phyloP scores from a whole-genome alignment of 2,113 vertebrate species.

The Clarias gariepinus region DNA sequence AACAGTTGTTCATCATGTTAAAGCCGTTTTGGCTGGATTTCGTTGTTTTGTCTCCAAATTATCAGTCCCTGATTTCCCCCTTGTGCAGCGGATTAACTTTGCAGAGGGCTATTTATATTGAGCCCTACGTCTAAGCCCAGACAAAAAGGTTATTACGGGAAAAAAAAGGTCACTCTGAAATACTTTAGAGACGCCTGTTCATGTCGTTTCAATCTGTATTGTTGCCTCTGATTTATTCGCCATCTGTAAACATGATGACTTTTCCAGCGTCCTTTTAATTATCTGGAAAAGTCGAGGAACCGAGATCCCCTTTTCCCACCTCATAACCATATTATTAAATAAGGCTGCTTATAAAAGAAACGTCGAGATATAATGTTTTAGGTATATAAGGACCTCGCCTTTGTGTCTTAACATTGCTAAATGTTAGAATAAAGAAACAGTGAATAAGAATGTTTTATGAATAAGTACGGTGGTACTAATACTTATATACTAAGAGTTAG shows the following conservation, averaged over 20 bases:
- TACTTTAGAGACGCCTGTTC: slow-evolving; percentile 32
- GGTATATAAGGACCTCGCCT: slow-evolving; percentile 10
- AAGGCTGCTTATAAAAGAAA: slow-evolving; percentile 27
- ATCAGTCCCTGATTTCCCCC: slow-evolving; percentile 37
- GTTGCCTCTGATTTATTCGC: slow-evolving; percentile 47
- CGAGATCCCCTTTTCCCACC: slow-evolving; percentile 25
- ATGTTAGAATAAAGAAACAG: slow-evolving; percentile 32
- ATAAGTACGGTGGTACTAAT: not conserved
- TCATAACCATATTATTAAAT: slow-evolving; percentile 38
- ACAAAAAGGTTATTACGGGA: slow-evolving; percentile 35
- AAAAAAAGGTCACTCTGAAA: slow-evolving; percentile 45
- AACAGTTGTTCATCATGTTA: slow-evolving; percentile 18
- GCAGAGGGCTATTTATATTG: slow-evolving; percentile 45
- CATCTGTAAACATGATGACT: slow-evolving; percentile 47
- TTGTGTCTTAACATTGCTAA: slow-evolving; percentile 8
- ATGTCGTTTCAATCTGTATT: slow-evolving; percentile 33
- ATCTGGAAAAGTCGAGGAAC: slow-evolving; percentile 44
- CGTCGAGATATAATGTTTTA: slow-evolving; percentile 6
- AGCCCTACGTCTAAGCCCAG: slow-evolving; percentile 42
- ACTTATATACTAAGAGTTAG: not conserved
- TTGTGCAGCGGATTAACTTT: slow-evolving; percentile 39
- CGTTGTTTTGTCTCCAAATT: slow-evolving; percentile 49
- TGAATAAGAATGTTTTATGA: slow-evolving; percentile 1
- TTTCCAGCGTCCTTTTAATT: slow-evolving; percentile 46
- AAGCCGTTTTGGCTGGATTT: slow-evolving; percentile 25